Conservation (phyloP, 2,797 vertebrate species). For the Peromyscus nudipes region DNA sequence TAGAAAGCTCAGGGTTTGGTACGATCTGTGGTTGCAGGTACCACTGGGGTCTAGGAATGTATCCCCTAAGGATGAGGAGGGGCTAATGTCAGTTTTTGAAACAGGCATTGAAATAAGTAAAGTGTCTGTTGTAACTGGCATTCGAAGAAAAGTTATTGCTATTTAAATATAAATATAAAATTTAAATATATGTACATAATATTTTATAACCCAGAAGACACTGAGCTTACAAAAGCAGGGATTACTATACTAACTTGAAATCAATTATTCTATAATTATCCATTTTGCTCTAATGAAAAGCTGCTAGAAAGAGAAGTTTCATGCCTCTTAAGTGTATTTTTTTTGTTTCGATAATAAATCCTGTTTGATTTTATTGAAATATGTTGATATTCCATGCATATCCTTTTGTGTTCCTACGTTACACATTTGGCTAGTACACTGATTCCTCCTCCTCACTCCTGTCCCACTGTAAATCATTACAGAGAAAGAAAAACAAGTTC, state of each 20-base stretch:
- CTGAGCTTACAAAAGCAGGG: background rate
- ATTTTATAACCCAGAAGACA: conserved; percentile 2
- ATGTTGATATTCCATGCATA: background rate
- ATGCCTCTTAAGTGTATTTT: conserved; percentile 23
- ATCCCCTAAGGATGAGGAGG: background rate
- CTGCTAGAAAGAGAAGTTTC: background rate
- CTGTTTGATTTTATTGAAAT: background rate
- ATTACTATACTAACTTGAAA: background rate
- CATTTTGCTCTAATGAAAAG: conserved; percentile 50
- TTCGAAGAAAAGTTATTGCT: background rate
- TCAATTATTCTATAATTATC: background rate
- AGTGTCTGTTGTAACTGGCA: conserved; percentile 16
- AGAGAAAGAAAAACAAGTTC: conserved; percentile 42
- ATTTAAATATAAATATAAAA: background rate
- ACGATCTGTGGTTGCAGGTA: background rate
- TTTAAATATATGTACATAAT: background rate
- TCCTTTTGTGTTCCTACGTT: background rate
- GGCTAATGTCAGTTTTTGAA: conserved; percentile 13
- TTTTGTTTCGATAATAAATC: conserved; percentile 44
- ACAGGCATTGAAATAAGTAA: background rate
- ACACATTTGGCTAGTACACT: background rate
- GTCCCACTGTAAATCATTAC: background rate
- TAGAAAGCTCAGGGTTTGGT: background rate
- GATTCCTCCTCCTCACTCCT: background rate
- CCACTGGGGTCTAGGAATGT: background rate